A percentile compares a stretch with the other conserved stretches of the same genome.
Evolutionary conservation across 2,888 invertebrate genomes (phyloP).

Genomic region (Drosophila tanythrix): DNA sequence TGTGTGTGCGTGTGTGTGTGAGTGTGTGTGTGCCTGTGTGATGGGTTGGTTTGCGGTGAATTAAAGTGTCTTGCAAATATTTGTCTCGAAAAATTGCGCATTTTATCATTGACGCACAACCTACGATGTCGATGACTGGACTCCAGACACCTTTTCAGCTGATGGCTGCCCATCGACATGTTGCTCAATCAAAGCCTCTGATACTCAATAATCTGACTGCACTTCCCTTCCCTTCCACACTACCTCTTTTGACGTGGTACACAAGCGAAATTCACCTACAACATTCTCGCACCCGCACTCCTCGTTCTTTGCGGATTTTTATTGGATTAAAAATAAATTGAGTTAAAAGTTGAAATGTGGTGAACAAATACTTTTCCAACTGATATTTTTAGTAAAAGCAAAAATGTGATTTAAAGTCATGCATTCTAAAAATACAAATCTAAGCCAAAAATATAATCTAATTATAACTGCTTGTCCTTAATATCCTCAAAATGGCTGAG

Average conservation of each 20-base stretch:
- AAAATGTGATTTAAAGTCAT: not conserved
- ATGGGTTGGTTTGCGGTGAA: constrained; percentile 29
- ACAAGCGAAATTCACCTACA: constrained; percentile 27
- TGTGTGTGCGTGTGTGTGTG: constrained; percentile 4
- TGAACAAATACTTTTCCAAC: no score
- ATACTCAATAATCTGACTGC: constrained; percentile 34
- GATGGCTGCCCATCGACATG: constrained; percentile 56
- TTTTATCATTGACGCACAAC: constrained; percentile 52
- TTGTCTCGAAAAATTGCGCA: constrained; percentile 49
- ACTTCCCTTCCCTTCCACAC: no score
- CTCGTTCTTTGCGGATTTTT: constrained; percentile 40
- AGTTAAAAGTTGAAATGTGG: constrained; percentile 27
- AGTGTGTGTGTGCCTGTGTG: constrained; percentile 5
- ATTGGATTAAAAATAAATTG: constrained; percentile 57
- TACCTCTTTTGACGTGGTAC: not conserved
- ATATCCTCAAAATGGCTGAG: not conserved
- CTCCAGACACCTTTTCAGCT: constrained; percentile 19
- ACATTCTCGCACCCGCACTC: constrained; percentile 35
- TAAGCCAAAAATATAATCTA: not conserved
- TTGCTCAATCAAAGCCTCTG: constrained; percentile 56
- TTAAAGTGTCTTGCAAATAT: constrained; percentile 68
- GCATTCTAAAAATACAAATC: not conserved
- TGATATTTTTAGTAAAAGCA: not conserved
- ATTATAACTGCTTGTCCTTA: not conserved
- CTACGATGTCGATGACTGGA: constrained; percentile 7